Evolutionary conservation across 2,888 invertebrate genomes (phyloP).

Genomic region (Pherbina coryleti): DNA sequence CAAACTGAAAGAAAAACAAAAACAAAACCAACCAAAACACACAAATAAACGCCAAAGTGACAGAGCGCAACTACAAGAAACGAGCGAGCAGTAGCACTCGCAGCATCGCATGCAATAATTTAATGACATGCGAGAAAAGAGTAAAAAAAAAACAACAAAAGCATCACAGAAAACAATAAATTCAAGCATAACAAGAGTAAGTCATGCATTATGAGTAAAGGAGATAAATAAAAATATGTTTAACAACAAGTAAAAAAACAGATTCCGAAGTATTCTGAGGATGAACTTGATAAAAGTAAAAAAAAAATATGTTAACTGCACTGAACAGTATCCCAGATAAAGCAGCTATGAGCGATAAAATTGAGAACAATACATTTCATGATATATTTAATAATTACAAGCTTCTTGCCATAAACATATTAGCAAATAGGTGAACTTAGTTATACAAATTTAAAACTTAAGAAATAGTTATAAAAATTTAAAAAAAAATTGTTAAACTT

Average conservation of each 20-base stretch:
- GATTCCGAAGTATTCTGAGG: not conserved
- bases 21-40: not conserved
- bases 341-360: no score
- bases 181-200: conserved; percentile 38
- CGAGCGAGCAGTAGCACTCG: not conserved
- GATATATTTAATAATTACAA: no score
- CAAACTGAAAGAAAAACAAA: conserved; percentile 2
- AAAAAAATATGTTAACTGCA: no score
- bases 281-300: not conserved
- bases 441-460: no score
- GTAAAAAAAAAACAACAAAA: not conserved
- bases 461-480: no score
- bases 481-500: no score
- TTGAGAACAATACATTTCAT: no score
- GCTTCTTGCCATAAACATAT: no score
- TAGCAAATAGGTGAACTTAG: no score
- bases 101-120: conserved; percentile 14
- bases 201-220: conserved; percentile 37
- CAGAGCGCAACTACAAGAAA: not conserved
- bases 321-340: no score
- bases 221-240: conserved; percentile 20
- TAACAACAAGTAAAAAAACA: conserved; percentile 9
- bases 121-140: conserved; percentile 34
- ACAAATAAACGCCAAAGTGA: conserved; percentile 25
- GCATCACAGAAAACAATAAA: conserved; percentile 33